Evolutionary conservation across 2,888 invertebrate species (phyloP), one percentile per base, ranked within the genome.

Genomic region (Callyntrura sp.): DNA sequence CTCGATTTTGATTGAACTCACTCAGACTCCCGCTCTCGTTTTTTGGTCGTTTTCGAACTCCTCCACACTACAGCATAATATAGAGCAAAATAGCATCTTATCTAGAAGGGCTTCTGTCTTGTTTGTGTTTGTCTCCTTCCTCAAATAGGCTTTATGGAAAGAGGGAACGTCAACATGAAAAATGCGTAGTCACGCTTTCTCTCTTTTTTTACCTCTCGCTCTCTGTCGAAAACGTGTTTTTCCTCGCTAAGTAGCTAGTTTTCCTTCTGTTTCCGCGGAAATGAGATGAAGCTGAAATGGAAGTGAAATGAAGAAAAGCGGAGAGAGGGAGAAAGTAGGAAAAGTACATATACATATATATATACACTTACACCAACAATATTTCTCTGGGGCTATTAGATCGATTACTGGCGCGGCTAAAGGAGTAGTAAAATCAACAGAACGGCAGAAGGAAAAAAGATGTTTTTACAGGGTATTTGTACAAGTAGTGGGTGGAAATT

Each of bases 301-400:
- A 78, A 57, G 43, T 43, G 60, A 60, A 60, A 79, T 79, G 60
- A 79, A 57, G 79, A 79, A 79, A 79, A 79, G 35, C 25, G 35
- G 43, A 43, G 60, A 51, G 43, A 79, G n/a, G n/a, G n/a, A n/a
- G n/a, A n/a, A n/a, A n/a, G n/a, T n/a, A n/a, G n/a, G n/a, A n/a
- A n/a, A n/a, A n/a, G n/a, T n/a, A n/a, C n/a, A n/a, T n/a, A n/a
- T n/a, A n/a, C n/a, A n/a, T n/a, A n/a, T n/a, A n/a, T n/a, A n/a
- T n/a, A n/a, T n/a, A n/a, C n/a, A n/a, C n/a, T n/a, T 79, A 68
- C 20, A 57, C 76, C 17, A 48, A 68, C 86, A 86, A 78, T 65
- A 79, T 86, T 86, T 86, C 78, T 79, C 79, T 79, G 86, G 78
- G 86, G 86, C 86, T 79, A 79, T 86, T 85, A 85, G 62, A 62